Base-by-base conservation (phyloP, 2,797 vertebrate genomes). In the Sus cebifrons region DNA sequence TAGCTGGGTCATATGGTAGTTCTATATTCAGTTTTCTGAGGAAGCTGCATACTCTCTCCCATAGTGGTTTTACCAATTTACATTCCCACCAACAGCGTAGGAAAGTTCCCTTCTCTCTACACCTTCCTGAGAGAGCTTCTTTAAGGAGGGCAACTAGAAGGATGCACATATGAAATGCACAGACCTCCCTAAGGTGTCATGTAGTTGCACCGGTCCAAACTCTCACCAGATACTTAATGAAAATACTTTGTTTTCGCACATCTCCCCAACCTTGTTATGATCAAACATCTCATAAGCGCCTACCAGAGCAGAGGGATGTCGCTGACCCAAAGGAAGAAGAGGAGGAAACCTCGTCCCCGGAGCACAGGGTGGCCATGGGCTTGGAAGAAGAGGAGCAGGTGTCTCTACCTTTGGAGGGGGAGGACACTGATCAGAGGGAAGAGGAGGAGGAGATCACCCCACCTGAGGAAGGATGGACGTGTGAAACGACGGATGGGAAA, bases 241-340 rank as follows among this genome's bases (percentile, higher is more conserved):
- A 82, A 93, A 40, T 16, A 44, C 36, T 88, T 86, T 79, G 54
- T 62, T 71, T 70, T 44, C 36, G 67, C 4, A 5, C 8, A 49
- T 78, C 67, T 90, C 52, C 13, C 44, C 67, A 88, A 60, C 44
- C 27, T 32, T 49, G 32, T 52, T 64, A 75, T 20, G 58, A 74
- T 60, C 85, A 83, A 68, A 86, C 12, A 32, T 62, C 87, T 87
- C 54, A 18, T 29, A 85, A 96, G 73, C 77, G 68, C 67, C 62
- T 29, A 8, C 79, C 14, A 9, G 79, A 85, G 78, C 74, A 86
- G 58, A 73, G 36, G n/a, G 54, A 81, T 21, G 58, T 36, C 77
- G 23, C 52, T 11, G 29, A 81, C 13, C 65, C 71, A 81, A 84
- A 75, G 49, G 32, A 81, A 74, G 77, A 67, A 0, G 68, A 49